Evolutionary conservation across 2,797 vertebrate species (phyloP), one percentile per base, ranked within the genome.

Genomic region (Cirrhinus molitorella): DNA sequence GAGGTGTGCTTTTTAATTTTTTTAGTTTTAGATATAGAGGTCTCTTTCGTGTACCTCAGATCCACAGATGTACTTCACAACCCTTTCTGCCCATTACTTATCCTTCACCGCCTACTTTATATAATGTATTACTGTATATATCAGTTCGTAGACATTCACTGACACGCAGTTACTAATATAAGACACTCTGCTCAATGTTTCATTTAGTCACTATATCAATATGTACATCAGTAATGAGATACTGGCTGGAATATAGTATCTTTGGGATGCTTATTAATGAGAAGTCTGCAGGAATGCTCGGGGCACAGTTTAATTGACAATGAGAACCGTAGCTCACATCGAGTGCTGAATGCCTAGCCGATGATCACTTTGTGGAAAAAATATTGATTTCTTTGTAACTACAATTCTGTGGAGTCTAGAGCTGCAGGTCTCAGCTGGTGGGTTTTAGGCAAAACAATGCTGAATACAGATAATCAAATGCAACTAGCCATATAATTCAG

Each of bases 1-100:
- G 51, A 95, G 93, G 95, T 96, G 86, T 67, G 90, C 13, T 0
- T 3, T 73, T 45, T 73, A n/a, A n/a, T n/a, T n/a, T n/a, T n/a
- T n/a, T n/a, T n/a, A n/a, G n/a, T n/a, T n/a, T n/a, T n/a, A n/a
- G n/a, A n/a, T n/a, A n/a, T n/a, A n/a, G n/a, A n/a, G n/a, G n/a
- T 28, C 23, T 8, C 19, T 31, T 61, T 31, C 5, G 0, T 72
- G 25, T 3, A 72, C 61, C 40, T 61, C 25, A 61, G 31, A 47
- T 14, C 2, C 25, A 34, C 9, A 34, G 51, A 34, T 9, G 3
- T 28, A 68, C 17, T 28, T 55, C 34, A 40, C 21, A 23, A 21
- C n/a, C 53, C 12, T 13, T 61, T 25, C n/a, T 61, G 43, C 43
- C 43, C 25, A 13, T 81, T 31, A 17, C 25, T 43, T 34, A 59